Conservation (phyloP, 2,888 invertebrate genomes). For the Agrotis puta region DNA sequence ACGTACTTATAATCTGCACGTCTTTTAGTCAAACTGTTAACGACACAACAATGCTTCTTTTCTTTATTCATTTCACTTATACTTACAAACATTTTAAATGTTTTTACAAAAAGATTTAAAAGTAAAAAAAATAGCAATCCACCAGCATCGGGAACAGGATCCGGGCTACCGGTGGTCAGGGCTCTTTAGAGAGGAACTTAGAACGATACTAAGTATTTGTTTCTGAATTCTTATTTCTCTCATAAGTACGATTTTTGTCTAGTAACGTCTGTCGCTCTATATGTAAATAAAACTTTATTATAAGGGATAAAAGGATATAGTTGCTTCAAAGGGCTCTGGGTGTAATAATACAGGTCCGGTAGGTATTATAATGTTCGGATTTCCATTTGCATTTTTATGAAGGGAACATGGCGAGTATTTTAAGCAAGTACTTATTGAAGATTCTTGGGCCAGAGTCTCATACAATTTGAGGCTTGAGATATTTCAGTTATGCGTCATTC, state of each 20-base stretch:
- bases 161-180: too few species aligned
- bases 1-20: background rate
- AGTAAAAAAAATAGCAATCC: too few species aligned
- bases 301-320: slow-evolving; percentile 15
- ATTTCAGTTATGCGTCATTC: slow-evolving; percentile 52
- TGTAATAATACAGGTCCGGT: slow-evolving; percentile 50
- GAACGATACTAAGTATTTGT: background rate
- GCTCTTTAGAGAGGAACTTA: too few species aligned
- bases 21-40: background rate
- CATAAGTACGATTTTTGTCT: slow-evolving; percentile 1
- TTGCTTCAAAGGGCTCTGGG: slow-evolving; percentile 35
- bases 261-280: slow-evolving; percentile 42
- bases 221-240: background rate
- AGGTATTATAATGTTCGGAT: slow-evolving; percentile 52
- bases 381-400: slow-evolving; percentile 68
- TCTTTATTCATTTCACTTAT: too few species aligned
- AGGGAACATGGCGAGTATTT: slow-evolving; percentile 59
- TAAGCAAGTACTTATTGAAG: slow-evolving; percentile 56
- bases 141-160: too few species aligned
- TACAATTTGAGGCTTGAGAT: slow-evolving; percentile 48
- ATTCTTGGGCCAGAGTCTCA: slow-evolving; percentile 59
- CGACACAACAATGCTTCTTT: too few species aligned
- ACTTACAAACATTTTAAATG: too few species aligned
- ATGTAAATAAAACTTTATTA: slow-evolving; percentile 53
- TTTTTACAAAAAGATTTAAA: too few species aligned